Evolutionary conservation across 2,113 vertebrate species (phyloP).

Genomic region (Corydoras sp.): DNA sequence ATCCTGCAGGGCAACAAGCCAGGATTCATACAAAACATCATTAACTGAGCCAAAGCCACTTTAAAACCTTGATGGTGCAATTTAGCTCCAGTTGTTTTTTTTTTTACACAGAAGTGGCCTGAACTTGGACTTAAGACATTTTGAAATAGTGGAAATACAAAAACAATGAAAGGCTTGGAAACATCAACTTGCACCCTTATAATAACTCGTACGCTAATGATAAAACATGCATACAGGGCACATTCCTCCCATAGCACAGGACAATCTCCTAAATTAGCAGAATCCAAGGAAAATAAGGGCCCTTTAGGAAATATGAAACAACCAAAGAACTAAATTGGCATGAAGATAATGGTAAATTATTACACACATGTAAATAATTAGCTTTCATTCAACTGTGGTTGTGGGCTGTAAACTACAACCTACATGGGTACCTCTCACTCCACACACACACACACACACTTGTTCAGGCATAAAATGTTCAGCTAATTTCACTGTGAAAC

Average conservation of each 20-base stretch:
- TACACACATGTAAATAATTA: not conserved
- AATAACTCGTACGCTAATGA: not conserved
- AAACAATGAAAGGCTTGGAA: no score
- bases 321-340: not conserved
- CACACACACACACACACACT: no score
- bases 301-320: not conserved
- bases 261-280: not conserved
- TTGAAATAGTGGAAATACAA: not conserved
- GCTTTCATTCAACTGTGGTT: not conserved
- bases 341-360: not conserved
- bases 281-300: no score
- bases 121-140: constrained; percentile 12
- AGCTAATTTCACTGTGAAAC: no score
- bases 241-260: not conserved
- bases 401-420: no score
- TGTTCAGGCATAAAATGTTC: no score
- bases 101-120: not conserved
- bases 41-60: not conserved
- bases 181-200: no score
- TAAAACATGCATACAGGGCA: not conserved
- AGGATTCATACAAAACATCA: not conserved
- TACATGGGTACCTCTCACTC: no score
- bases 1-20: constrained; percentile 5
- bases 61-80: constrained; percentile 13
- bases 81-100: constrained; percentile 9